These are phyloP conservation scores for Syrrhaptes paradoxus DNA, from an alignment of 2,113 vertebrate species.

Conservation along the genomic window DNA sequence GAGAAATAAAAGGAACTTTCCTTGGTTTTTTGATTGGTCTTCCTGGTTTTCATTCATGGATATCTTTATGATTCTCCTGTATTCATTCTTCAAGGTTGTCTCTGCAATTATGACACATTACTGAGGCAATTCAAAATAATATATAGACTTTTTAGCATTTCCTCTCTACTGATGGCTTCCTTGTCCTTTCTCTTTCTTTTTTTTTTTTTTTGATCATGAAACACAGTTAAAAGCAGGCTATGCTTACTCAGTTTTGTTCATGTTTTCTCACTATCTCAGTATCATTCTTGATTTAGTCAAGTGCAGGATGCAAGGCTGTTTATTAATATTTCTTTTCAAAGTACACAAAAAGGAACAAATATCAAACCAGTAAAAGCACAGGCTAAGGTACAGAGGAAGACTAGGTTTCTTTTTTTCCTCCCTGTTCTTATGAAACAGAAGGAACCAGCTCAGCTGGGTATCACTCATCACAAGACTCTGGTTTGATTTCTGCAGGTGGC, in stretches of 20 bases:
- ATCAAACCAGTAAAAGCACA: slow-evolving; percentile 8
- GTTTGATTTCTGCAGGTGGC: slow-evolving; percentile 43
- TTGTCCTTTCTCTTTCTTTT: slow-evolving; percentile 62
- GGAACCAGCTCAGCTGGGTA: neutral
- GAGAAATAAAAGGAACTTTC: slow-evolving; percentile 48
- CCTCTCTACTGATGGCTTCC: slow-evolving; percentile 64
- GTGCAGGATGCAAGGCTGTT: neutral
- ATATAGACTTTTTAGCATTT: slow-evolving; percentile 77
- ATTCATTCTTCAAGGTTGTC: slow-evolving; percentile 74
- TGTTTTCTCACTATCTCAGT: slow-evolving; percentile 4
- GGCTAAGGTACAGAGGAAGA: neutral
- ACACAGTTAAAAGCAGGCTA: slow-evolving; percentile 3
- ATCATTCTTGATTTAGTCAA: slow-evolving; percentile 23
- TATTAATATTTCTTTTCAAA: slow-evolving; percentile 34
- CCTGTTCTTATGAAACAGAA: slow-evolving; percentile 6
- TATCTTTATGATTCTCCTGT: slow-evolving; percentile 68
- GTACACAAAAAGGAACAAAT: neutral
- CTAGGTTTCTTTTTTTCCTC: slow-evolving; percentile 20
- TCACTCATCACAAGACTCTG: neutral
- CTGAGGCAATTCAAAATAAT: slow-evolving; percentile 77
- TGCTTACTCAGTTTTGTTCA: neutral
- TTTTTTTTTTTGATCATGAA: neutral
- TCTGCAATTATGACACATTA: slow-evolving; percentile 72
- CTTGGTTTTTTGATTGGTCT: slow-evolving; percentile 60
- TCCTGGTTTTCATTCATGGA: slow-evolving; percentile 64